Evolutionary conservation across 2,888 invertebrate species (phyloP), one percentile per base, ranked within the genome.

Genomic region (Hoplodrina blanda): DNA sequence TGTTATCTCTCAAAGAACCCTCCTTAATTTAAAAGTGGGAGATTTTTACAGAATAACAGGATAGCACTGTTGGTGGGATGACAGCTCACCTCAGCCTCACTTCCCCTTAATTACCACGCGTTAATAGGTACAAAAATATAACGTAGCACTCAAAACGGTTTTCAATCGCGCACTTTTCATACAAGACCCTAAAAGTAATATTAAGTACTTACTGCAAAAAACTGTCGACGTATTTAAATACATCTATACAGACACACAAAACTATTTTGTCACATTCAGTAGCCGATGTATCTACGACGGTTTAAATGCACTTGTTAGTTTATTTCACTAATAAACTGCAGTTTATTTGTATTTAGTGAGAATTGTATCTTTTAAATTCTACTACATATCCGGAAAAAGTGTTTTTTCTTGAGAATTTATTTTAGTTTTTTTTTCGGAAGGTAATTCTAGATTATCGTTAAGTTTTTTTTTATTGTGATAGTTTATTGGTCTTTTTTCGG

Each of bases 241-340:
- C 62, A 44, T 54, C 65, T 53, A 53, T 54, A 19, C 33, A 15
- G 52, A 0, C 49, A 37, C 41, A 52, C 49, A 5, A 33, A 64
- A 69, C 61, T 78, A 56, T 80, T 80, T 81, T 80, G 78, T 62
- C 78, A 62, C 52, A 73, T 55, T 53, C 50, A 59, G 25, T 64
- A 69, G 63, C 19, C 17, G 44, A 56, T 64, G n/a, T 19, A 52
- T 1, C 56, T 56, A 56, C 15, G 53, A 50, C 46, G 30, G 54
- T 52, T 57, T 37, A 10, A 30, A n/a, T n/a, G 10, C 10, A 10
- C 20, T n/a, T 0, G 10, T 13, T 19, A 30, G 15, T 50, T 33
- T 11, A 50, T 17, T 56, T 2, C 33, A 62, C 41, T 25, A 41
- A 13, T 11, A 20, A 10, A 30, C 0, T 20, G 13, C 17, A 53